Conservation (phyloP, 2,797 vertebrate species). For the Takifugu rubripes region DNA sequence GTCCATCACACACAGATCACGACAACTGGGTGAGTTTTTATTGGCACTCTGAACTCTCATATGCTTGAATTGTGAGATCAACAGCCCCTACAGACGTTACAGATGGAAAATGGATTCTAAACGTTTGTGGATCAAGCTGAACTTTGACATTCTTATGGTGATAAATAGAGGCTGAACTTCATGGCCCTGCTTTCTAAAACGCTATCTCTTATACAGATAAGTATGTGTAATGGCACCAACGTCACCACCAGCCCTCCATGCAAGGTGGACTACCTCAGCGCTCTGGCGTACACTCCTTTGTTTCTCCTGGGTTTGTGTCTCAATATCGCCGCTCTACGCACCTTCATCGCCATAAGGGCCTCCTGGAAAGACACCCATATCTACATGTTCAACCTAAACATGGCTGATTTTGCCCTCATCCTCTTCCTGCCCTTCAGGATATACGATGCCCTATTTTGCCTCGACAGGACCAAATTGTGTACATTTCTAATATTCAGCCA, state of each 20-base stretch:
- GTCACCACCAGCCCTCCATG: accelerated
- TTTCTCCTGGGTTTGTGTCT: constrained; percentile 62
- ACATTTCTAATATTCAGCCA: constrained; percentile 59
- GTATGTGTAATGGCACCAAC: constrained; percentile 14
- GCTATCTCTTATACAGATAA: constrained; percentile 11
- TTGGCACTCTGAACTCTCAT: not conserved
- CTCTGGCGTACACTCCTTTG: constrained; percentile 48
- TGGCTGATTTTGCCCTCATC: constrained; percentile 71
- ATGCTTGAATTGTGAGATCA: no score
- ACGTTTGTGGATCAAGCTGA: no score
- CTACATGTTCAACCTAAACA: constrained; percentile 71
- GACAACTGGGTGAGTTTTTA: not conserved
- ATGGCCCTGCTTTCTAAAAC: not conserved
- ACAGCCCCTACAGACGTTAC: no score
- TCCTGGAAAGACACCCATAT: constrained; percentile 69
- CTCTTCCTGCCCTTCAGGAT: constrained; percentile 77
- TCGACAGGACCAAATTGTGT: constrained; percentile 20
- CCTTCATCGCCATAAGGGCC: constrained; percentile 41
- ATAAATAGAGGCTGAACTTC: not conserved
- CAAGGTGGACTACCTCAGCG: not conserved
- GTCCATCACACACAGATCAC: not conserved
- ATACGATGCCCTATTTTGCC: constrained; percentile 38
- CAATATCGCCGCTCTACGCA: constrained; percentile 55
- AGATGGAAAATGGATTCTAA: no score
- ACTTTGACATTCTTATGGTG: no score